These are phyloP conservation scores for Onychomys arenicola DNA, from an alignment of 2,797 vertebrate species.

Conservation along the genomic window DNA sequence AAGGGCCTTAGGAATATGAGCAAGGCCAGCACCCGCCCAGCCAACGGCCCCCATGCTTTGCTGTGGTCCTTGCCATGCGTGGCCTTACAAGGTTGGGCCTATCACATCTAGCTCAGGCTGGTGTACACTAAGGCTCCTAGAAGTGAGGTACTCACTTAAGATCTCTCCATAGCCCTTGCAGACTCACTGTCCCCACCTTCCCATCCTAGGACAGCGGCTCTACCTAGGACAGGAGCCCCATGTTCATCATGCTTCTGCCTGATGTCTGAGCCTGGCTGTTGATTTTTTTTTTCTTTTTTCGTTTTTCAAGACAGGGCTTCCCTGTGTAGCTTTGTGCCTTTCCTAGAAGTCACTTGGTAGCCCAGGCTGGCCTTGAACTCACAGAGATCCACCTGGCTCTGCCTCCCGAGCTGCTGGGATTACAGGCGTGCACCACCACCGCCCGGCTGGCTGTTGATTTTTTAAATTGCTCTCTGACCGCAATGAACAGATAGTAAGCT, in stretches of 20 bases:
- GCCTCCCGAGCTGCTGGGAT: too few relatives aligned
- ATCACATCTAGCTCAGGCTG: neutral
- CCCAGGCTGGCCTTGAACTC: too few relatives aligned
- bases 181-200: neutral
- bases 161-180: neutral
- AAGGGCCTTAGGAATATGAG: neutral
- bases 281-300: too few relatives aligned
- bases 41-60: neutral
- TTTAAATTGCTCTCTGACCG: neutral
- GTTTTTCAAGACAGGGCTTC: too few relatives aligned
- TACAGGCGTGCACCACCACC: too few relatives aligned
- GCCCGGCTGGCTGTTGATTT: neutral
- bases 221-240: neutral
- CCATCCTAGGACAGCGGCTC: neutral
- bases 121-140: neutral
- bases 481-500: neutral
- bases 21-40: neutral
- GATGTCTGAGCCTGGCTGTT: neutral
- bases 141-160: neutral
- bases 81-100: rapidly evolving
- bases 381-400: too few relatives aligned
- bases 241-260: neutral
- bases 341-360: too few relatives aligned
- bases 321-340: too few relatives aligned
- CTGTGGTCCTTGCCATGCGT: neutral